Percentiles rank a stretch among this genome's conserved stretches.
phyloP scores from a whole-genome alignment of 2,113 vertebrate genomes.

The Equus quagga region DNA sequence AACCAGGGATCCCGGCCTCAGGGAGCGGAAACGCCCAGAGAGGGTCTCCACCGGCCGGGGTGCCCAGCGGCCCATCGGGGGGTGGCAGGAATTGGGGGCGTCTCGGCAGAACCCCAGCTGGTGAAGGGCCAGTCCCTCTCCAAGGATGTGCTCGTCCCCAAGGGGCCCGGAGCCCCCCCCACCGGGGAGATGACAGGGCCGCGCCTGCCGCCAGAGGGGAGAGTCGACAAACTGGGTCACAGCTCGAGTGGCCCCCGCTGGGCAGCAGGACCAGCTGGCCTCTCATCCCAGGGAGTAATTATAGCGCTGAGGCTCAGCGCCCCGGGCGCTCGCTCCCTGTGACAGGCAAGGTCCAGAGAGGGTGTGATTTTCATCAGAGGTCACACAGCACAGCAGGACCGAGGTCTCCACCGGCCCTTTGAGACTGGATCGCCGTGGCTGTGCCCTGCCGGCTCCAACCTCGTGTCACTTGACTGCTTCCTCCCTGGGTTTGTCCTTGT shows the following conservation, averaged over 20 bases:
- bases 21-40: neutral
- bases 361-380: neutral
- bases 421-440: rapidly evolving
- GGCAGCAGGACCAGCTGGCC: neutral
- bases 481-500: neutral
- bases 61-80: rapidly evolving
- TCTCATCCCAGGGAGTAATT: neutral
- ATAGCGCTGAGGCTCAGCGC: neutral
- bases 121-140: neutral
- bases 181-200: neutral
- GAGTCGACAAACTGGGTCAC: constrained; percentile 55
- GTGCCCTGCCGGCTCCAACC: rapidly evolving
- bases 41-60: neutral
- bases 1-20: neutral
- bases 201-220: neutral
- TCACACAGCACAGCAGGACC: neutral
- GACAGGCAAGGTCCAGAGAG: neutral
- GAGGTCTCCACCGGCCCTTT: neutral
- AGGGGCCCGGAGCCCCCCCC: neutral
- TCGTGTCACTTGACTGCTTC: neutral
- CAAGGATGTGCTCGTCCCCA: neutral
- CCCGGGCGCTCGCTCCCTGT: neutral
- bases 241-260: neutral
- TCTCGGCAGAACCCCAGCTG: neutral
- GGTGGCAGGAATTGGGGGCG: rapidly evolving